Conservation (phyloP, 1,140 invertebrate species). For the Drosophila lini region DNA sequence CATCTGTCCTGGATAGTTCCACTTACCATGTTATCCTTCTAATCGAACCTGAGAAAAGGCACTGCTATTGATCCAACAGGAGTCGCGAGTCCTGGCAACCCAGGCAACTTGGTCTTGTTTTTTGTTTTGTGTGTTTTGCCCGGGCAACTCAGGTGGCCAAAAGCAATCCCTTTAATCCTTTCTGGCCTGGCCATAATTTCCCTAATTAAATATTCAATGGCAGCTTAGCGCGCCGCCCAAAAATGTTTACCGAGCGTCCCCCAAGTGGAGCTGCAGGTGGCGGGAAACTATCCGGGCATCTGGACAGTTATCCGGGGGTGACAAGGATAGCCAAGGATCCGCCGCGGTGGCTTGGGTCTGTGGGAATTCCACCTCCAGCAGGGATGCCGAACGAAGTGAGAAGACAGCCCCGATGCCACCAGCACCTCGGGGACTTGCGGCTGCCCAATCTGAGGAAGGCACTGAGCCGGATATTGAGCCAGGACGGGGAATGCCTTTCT, state of each 20-base stretch:
- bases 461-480: constrained; percentile 12
- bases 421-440: constrained; percentile 8
- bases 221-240: constrained; percentile 7
- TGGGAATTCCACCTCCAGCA: constrained; percentile 9
- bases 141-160: constrained; percentile 23
- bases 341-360: background rate
- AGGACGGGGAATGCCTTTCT: background rate
- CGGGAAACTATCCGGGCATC: constrained; percentile 34
- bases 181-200: constrained; percentile 46
- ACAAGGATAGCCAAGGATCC: constrained; percentile 6
- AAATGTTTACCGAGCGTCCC: constrained; percentile 21
- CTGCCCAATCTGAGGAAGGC: constrained; percentile 9
- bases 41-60: background rate
- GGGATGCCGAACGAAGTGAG: constrained; percentile 12
- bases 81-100: constrained; percentile 13
- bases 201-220: constrained; percentile 58
- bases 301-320: constrained; percentile 9
- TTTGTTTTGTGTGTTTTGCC: background rate
- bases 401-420: constrained; percentile 9
- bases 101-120: no score
- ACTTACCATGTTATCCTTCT: constrained; percentile 26
- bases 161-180: constrained; percentile 12
- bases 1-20: background rate
- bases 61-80: constrained; percentile 29
- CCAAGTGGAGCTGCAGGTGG: constrained; percentile 15